Base-by-base conservation (phyloP, 2,888 invertebrate genomes). In the Aporophyla nigra region DNA sequence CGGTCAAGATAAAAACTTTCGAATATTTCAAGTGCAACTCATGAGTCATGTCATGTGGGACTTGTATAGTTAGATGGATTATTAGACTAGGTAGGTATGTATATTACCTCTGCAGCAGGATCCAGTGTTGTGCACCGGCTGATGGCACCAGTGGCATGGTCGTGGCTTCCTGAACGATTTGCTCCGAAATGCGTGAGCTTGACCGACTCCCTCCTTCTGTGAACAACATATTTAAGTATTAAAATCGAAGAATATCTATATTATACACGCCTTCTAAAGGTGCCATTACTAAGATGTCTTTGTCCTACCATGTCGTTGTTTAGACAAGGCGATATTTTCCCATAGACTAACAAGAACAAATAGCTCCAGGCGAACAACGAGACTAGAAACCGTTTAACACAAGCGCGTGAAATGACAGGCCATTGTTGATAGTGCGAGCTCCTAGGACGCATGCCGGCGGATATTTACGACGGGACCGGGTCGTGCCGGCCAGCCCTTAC, bases 131-230 rank as follows among this genome's bases (percentile, higher is more conserved):
- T 97, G 97, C 85, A 98, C 97, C 80, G 98, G 98, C 94, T 98
- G 98, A 92, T 98, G 98, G 92, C 98, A 98, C 94, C 98, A 97
- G 93, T 98, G 98, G 93, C 98, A 98, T 53, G 98, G 98, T 83
- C 98, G 97, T 21, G 98, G 97, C 91, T 98, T 98, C 91, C 98
- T 97, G 94, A 98, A 97, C 82, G 97, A 97, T 93, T 98, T 98
- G 91, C 97, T 97, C 78, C 98, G 97, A 93, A 98, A 98, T 82
- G 98, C 97, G 94, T 98, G 98, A 89, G 97, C 97, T 91, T 98
- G 98, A 14, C 97, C 97, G 82, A 97, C 97, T 81, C 97, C 97
- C 86, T 98, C 98, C 88, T 97, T 97, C 98, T 98, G 97, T 81
- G 97, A 97, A 93, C 92, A 90, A 90, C 0, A 53, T 19, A 80